Evolutionary conservation across 2,797 vertebrate species (phyloP), one percentile per base, ranked within the genome.

Genomic region (Chaunax sp.): DNA sequence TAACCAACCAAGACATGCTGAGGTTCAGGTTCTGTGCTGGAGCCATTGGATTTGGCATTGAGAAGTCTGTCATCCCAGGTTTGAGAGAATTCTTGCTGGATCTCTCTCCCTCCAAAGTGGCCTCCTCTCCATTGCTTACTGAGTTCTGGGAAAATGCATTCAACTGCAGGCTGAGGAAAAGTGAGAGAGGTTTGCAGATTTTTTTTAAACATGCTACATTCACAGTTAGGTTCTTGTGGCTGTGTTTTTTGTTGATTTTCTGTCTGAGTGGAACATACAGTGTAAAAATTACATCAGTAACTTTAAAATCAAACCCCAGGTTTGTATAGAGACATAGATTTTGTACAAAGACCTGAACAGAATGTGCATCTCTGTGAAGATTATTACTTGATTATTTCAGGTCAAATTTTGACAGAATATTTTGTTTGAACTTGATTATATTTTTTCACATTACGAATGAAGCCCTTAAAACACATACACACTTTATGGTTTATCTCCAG

Each of bases 1-100:
- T 92, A 6, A 90, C 87, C 10, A 68, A 90, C 28, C 69, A 75
- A 0, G 50, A 74, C 15, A 60, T 93, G 56, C 54, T 87, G 13
- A 75, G 35, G 0, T 83, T 84, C 80, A 33, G 49, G 28, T 57
- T 81, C 56, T 80, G 81, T 23, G 23, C 57, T 2, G 90, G 92
- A 6, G 83, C 90, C 14, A 72, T 93, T 18, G 92, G 92, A 41
- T 87, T 92, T 64, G 87, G 77, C 1, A 91, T 92, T 40, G 81
- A 74, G n/a, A 77, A 75, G 60, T 83, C 91, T 63, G 67, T 85
- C 44, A 92, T 93, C 25, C 83, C 79, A 14, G 90, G 92, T 9
- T 70, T 93, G 9, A 75, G 68, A 47, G 75, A 91, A 22, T 93
- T 91, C 66, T 52, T 92, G 47, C 47, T 89, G 40, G 71, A 87